Evolutionary conservation across 2,888 invertebrate species (phyloP).

Genomic region (Ryuthela nishihirai): DNA sequence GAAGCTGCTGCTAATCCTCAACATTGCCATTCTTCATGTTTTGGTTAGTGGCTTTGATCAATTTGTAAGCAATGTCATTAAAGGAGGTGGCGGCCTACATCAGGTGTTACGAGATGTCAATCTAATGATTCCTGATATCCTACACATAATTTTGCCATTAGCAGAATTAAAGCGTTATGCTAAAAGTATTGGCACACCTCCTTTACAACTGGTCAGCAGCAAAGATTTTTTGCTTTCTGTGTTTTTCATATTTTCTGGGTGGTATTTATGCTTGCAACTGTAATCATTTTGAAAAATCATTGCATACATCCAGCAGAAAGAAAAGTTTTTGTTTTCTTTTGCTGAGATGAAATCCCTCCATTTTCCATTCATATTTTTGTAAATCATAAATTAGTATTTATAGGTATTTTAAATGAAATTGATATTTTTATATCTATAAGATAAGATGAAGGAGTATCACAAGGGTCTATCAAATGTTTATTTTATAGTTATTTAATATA

Average conservation of each 20-base stretch:
- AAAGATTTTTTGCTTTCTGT: slow-evolving; percentile 49
- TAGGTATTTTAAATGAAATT: not conserved
- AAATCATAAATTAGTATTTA: not conserved
- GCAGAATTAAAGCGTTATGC: slow-evolving; percentile 48
- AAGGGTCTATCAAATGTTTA: no score
- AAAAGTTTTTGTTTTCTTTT: no score
- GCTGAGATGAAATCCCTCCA: no score
- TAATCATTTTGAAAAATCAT: not conserved
- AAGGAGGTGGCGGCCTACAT: slow-evolving; percentile 61
- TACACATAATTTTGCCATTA: slow-evolving; percentile 60
- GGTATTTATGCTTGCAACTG: slow-evolving; percentile 10
- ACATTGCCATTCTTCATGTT: slow-evolving; percentile 61
- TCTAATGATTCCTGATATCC: slow-evolving; percentile 64
- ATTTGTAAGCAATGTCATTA: slow-evolving; percentile 53
- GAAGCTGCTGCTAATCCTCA: slow-evolving; percentile 59
- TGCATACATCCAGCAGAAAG: no score
- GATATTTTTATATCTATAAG: not conserved
- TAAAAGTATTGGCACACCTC: slow-evolving; percentile 44
- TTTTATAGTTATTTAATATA: no score
- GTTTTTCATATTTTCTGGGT: slow-evolving; percentile 42
- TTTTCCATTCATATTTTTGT: not conserved
- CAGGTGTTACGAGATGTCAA: slow-evolving; percentile 62
- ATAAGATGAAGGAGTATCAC: no score
- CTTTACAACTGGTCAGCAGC: slow-evolving; percentile 49
- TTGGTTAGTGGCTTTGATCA: slow-evolving; percentile 63